Percentiles rank a stretch among this genome's conserved stretches.
phyloP scores from a whole-genome alignment of 2,888 invertebrate genomes.

The Allolobophora icterica region DNA sequence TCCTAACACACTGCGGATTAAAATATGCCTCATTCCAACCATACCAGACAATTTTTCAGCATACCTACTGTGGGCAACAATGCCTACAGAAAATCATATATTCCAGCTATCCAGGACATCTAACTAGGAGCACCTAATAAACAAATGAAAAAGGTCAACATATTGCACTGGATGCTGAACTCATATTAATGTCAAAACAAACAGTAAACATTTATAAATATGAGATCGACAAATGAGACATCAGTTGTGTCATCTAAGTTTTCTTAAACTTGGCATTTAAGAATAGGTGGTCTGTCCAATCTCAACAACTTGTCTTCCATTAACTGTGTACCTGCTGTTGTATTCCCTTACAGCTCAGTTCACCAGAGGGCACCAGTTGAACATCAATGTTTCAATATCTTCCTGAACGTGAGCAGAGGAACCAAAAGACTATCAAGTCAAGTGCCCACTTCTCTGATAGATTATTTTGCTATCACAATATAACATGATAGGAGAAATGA shows the following conservation, averaged over 20 bases:
- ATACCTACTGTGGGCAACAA: not conserved
- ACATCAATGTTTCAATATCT: constrained; percentile 5
- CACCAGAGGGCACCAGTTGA: not conserved
- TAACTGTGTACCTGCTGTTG: too few relatives aligned
- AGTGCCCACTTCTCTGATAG: not conserved
- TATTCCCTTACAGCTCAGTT: not conserved
- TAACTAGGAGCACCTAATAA: not conserved
- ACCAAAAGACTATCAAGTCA: not conserved
- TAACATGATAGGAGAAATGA: not conserved
- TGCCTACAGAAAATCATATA: not conserved
- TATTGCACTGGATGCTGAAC: not conserved
- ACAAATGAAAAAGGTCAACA: not conserved
- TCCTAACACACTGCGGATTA: not conserved
- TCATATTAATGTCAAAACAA: not conserved
- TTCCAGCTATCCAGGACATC: not conserved
- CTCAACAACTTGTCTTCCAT: not conserved
- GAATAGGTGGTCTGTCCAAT: not conserved
- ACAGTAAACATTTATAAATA: not conserved
- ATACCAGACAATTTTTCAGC: not conserved
- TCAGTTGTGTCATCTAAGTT: not conserved
- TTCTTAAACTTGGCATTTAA: not conserved
- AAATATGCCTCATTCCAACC: not conserved
- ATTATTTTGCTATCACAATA: not conserved
- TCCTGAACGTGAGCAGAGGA: not conserved
- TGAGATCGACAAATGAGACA: not conserved